phyloP scores from a whole-genome alignment of 2,113 vertebrate genomes.

The Aptenodytes patagonicus region DNA sequence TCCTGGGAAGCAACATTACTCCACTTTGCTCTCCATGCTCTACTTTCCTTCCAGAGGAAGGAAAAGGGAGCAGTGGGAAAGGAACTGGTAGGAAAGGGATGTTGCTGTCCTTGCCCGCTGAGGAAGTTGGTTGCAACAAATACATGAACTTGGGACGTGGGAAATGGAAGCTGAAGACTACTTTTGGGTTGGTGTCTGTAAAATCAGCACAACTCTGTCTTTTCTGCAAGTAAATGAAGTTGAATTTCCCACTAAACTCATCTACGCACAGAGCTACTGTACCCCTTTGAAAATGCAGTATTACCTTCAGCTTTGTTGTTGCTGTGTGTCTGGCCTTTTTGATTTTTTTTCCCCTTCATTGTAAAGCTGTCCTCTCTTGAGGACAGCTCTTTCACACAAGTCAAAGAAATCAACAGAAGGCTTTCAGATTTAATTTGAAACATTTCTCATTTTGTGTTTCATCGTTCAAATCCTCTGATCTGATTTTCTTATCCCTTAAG shows the following conservation, averaged over 20 bases:
- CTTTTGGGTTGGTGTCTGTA: neutral
- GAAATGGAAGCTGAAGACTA: neutral
- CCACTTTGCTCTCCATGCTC: neutral
- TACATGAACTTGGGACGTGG: neutral
- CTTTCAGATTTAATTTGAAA: slow-evolving; percentile 44
- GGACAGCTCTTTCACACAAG: neutral
- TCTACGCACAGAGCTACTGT: neutral
- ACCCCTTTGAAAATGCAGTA: neutral
- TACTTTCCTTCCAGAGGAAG: neutral
- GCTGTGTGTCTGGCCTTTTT: neutral
- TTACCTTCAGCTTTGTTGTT: neutral
- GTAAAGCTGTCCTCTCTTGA: neutral
- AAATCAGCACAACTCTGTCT: neutral
- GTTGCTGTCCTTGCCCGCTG: neutral
- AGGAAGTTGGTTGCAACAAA: neutral
- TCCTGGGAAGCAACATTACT: neutral
- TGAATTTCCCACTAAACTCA: neutral
- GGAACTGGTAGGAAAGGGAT: neutral
- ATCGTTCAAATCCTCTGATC: slow-evolving; percentile 40
- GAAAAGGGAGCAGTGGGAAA: neutral
- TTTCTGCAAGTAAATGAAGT: neutral
- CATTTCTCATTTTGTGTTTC: slow-evolving; percentile 47
- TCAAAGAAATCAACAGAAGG: slow-evolving; percentile 16
- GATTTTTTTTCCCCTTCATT: neutral
- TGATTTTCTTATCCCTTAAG: slow-evolving; percentile 52